Evolutionary conservation across 2,888 invertebrate species (phyloP), one percentile per base, ranked within the genome.

Genomic region (Lithophane semibrunnea): DNA sequence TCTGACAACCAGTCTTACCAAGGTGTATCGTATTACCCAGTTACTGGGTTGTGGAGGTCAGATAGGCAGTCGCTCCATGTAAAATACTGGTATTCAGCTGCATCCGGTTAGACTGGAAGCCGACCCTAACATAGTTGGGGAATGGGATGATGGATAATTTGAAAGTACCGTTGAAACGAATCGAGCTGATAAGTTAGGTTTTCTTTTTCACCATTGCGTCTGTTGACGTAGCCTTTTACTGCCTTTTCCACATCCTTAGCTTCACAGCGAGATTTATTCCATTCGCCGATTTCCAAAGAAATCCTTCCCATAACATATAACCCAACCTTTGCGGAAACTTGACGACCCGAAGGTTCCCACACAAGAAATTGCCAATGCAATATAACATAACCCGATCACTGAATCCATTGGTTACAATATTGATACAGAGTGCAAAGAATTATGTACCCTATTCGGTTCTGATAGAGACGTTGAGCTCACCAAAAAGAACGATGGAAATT

Each of bases 341-440:
- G 75, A 86, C 78, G 75, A 76, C 37, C 73, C 64, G 24, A 69
- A 61, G 73, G 76, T 82, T 73, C 76, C 73, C 73, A 74, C 61
- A 84, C 84, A 78, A 86, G 86, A 86, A 86, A 86, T 86, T 86
- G 79, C 76, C 82, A 82, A 86, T 84, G 84, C 79, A 82, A 86
- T 86, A 84, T 86, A 79, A 71, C 71, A 77, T 83, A 79, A 86
- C 76, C 80, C 82, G 78, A 84, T 84, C 78, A 79, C 64, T 72
- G 74, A 71, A 82, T 78, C 79, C 79, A 81, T 76, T 74, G 71
- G 67, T 72, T 78, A 84, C 82, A 86, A 82, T 86, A 86, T 84
- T 82, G 80, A 86, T 75, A 80, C 61, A 73, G 60, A 54, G 24
- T 7, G 13, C 84, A 82, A 77, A 44, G 80, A 58, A 86, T 72